Percentiles rank a stretch among this genome's conserved stretches.
Conservation (phyloP, 2,888 invertebrate species). For the Torymus auratus region DNA sequence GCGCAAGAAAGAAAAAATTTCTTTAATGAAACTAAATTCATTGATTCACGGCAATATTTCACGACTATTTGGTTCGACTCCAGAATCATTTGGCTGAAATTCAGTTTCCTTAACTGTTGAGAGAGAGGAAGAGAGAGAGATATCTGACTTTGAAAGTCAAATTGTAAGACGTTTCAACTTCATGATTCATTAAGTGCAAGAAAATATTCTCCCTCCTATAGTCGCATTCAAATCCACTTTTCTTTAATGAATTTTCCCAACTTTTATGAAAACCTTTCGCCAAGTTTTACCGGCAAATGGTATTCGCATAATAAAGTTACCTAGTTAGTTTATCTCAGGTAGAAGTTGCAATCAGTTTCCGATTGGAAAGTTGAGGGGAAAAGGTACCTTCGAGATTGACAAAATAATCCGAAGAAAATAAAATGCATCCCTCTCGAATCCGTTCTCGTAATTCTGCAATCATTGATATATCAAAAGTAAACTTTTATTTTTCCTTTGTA, state of each 20-base stretch:
- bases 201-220: slow-evolving; percentile 8
- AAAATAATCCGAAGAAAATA: too few species aligned
- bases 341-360: too few species aligned
- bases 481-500: too few species aligned
- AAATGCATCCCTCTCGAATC: too few species aligned
- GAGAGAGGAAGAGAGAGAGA: too few species aligned
- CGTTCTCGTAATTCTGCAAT: too few species aligned
- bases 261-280: slow-evolving; percentile 9
- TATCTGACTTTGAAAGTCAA: slow-evolving; percentile 33
- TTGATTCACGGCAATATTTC: slow-evolving; percentile 1
- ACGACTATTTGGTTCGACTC: slow-evolving; percentile 1
- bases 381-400: too few species aligned
- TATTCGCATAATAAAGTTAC: too few species aligned
- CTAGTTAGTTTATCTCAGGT: too few species aligned
- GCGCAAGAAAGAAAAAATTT: background rate
- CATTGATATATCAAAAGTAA: too few species aligned
- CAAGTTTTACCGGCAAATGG: too few species aligned
- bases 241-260: slow-evolving; percentile 9
- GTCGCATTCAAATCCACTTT: slow-evolving; percentile 11
- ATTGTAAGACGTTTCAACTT: slow-evolving; percentile 15
- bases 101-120: slow-evolving; percentile 19
- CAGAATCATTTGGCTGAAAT: slow-evolving; percentile 22
- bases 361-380: too few species aligned
- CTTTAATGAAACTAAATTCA: slow-evolving; percentile 3
- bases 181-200: slow-evolving; percentile 30